Base-by-base conservation (phyloP, 2,797 vertebrate genomes). In the Molossus molossus region DNA sequence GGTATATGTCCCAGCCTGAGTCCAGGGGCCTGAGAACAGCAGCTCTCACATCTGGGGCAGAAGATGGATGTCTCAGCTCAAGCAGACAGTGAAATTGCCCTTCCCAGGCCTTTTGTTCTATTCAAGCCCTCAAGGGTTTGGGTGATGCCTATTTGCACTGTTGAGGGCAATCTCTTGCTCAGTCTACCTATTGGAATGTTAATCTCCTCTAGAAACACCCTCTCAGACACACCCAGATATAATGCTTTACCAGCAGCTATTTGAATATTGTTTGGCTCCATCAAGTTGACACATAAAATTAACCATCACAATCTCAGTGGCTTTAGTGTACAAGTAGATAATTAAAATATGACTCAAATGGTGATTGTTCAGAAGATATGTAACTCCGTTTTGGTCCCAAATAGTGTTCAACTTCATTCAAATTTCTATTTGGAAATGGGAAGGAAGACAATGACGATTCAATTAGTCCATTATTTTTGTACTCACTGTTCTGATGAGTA, bases 321-420 rank as follows among this genome's bases (percentile, higher is more conserved):
- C 9, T 20, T 69, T n/a, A 65, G 2, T n/a, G 23, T 40, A 2
- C 57, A 67, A 37, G 13, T 15, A 85, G 25, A 33, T 53, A 82
- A 57, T 81, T 95, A n/a, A 94, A 94, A 70, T 81, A 29, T 75
- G 21, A 87, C 37, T 69, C 27, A 89, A 90, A n/a, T 14, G 5
- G 27, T 27, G 18, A 86, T 67, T 12, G 70, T 72, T 80, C 6
- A 45, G 83, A 91, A 93, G 64, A 87, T 40, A 89, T 67, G 91
- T 79, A 87, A 67, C 6, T 65, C 0, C 7, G 6, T 1, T 14
- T 87, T 27, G 89, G 4, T 40, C 10, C 50, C 7, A 23, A 70
- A 70, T 18, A 69, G 1, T 14, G 48, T 81, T 94, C 6, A 72
- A 11, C 50, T 95, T 85, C 87, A 65, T 87, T 72, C 5, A 94